phyloP scores from a whole-genome alignment of 1,140 invertebrate species.

The Panagrolaimus sp. region DNA sequence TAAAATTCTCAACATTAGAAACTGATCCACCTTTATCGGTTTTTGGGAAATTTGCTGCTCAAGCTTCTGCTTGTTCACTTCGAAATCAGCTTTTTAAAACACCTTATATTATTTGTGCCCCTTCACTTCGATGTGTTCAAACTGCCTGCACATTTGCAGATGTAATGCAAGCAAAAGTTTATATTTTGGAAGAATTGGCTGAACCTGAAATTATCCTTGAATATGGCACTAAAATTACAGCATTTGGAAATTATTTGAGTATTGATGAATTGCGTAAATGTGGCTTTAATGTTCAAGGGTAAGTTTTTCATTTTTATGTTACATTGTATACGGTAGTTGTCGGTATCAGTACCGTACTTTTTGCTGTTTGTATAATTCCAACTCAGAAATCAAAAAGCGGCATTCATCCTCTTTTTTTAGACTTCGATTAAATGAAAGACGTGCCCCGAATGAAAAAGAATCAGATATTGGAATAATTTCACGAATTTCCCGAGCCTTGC shows the following conservation, averaged over 20 bases:
- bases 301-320: not conserved
- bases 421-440: not conserved
- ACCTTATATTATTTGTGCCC: not conserved
- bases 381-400: too few species aligned
- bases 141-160: not conserved
- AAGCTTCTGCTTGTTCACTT: not conserved
- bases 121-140: constrained; percentile 11
- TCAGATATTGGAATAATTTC: not conserved
- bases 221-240: not conserved
- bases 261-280: not conserved
- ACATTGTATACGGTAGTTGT: too few species aligned
- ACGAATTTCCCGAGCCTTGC: not conserved
- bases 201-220: constrained; percentile 2
- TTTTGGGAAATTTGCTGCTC: not conserved
- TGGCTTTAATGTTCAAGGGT: not conserved
- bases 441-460: not conserved
- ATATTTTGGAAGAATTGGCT: not conserved
- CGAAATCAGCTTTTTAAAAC: not conserved
- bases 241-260: not conserved
- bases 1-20: constrained; percentile 3
- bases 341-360: too few species aligned
- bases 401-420: not conserved
- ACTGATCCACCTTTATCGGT: constrained; percentile 6
- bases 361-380: too few species aligned
- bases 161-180: not conserved